These are phyloP conservation scores for Pycnomerus fuliginosus DNA, from an alignment of 2,888 invertebrate genomes.

Conservation along the genomic window DNA sequence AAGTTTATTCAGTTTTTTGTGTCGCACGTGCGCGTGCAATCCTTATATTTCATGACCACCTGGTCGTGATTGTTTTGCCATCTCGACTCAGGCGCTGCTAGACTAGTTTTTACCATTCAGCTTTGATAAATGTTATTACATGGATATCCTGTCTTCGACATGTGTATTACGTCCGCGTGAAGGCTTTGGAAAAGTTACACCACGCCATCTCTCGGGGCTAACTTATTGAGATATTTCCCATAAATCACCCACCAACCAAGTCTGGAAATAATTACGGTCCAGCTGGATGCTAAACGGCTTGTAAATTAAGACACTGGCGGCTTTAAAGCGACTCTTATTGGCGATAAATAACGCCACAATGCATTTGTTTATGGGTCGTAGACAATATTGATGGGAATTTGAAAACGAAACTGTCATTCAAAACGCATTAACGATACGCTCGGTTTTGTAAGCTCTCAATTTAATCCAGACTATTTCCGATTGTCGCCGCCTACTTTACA, in stretches of 20 bases:
- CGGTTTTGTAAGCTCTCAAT: slow-evolving; percentile 20
- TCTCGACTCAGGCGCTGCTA: slow-evolving; percentile 35
- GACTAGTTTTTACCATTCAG: slow-evolving; percentile 28
- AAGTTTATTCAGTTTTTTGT: slow-evolving; percentile 32
- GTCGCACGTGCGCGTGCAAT: slow-evolving; percentile 42
- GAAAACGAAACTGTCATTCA: slow-evolving; percentile 22
- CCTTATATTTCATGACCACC: slow-evolving; percentile 47
- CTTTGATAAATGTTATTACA: slow-evolving; percentile 38
- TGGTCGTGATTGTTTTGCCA: slow-evolving; percentile 46
- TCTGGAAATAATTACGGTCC: too few species aligned
- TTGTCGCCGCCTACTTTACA: slow-evolving; percentile 40
- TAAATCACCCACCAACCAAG: too few species aligned
- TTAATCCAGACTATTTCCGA: slow-evolving; percentile 39
- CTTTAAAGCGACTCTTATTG: slow-evolving; percentile 9
- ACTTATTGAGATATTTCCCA: too few species aligned
- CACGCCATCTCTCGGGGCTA: too few species aligned
- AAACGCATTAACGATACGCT: slow-evolving; percentile 23
- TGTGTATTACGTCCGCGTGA: slow-evolving; percentile 19
- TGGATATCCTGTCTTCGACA: slow-evolving; percentile 22
- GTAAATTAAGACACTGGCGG: slow-evolving; percentile 11
- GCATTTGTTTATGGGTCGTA: slow-evolving; percentile 7
- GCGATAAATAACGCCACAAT: slow-evolving; percentile 15
- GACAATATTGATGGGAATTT: slow-evolving; percentile 19
- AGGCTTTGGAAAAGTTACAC: too few species aligned
- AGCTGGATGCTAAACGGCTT: too few species aligned